Evolutionary conservation across 2,888 invertebrate species (phyloP).

Genomic region (Rotaria socialis): DNA sequence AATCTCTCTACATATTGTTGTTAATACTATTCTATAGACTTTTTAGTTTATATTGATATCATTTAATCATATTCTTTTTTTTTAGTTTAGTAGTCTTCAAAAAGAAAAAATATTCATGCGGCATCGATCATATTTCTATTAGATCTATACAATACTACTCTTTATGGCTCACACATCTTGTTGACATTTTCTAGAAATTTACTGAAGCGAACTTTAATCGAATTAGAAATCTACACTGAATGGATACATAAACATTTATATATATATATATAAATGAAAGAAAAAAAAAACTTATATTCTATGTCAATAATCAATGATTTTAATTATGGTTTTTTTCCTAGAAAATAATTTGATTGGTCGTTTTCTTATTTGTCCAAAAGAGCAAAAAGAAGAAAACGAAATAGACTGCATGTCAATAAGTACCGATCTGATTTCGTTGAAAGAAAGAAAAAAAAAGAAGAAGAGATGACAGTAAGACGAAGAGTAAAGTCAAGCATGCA

Average conservation of each 20-base stretch:
- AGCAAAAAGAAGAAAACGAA: background rate
- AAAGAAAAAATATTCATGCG: background rate
- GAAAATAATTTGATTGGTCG: background rate
- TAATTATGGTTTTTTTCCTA: too few species aligned
- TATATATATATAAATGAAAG: background rate
- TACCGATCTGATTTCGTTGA: constrained; percentile 11
- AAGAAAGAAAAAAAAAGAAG: background rate
- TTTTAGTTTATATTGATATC: background rate
- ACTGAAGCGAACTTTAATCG: background rate
- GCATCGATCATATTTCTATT: background rate
- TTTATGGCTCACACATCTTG: background rate
- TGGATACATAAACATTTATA: background rate
- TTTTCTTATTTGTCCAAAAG: background rate
- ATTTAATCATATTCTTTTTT: background rate
- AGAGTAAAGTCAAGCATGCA: constrained; percentile 25
- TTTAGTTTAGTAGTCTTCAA: background rate
- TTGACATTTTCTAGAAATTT: constrained; percentile 14
- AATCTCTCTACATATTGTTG: background rate
- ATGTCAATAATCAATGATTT: constrained; percentile 11
- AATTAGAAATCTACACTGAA: background rate
- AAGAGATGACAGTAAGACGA: constrained; percentile 22
- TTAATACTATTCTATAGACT: background rate
- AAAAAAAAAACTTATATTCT: background rate
- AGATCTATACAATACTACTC: too few species aligned
- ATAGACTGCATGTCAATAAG: background rate